Evolutionary conservation across 2,888 invertebrate species (phyloP).

Genomic region (Orchesella flavescens): DNA sequence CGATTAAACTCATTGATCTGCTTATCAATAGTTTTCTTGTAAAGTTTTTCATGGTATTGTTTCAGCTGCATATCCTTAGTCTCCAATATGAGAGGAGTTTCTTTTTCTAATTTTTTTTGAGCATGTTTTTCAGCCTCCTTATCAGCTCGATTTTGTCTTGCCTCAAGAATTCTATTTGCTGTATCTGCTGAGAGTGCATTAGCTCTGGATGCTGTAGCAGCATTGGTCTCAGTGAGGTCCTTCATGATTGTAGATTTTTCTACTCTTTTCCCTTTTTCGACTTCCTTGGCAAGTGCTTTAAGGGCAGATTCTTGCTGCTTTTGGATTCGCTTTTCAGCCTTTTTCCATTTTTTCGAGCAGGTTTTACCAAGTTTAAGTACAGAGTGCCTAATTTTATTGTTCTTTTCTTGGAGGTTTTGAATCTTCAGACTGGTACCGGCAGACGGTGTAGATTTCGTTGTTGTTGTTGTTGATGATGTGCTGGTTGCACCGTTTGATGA

Average conservation of each 20-base stretch:
- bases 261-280: constrained; percentile 46
- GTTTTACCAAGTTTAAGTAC: constrained; percentile 50
- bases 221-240: constrained; percentile 60
- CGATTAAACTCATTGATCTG: constrained; percentile 59
- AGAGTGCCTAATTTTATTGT: constrained; percentile 46
- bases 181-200: constrained; percentile 61
- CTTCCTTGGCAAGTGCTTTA: constrained; percentile 43
- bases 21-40: constrained; percentile 59
- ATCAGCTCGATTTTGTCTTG: constrained; percentile 63
- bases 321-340: constrained; percentile 44
- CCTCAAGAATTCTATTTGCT: constrained; percentile 61
- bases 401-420: constrained; percentile 48
- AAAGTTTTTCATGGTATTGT: constrained; percentile 51
- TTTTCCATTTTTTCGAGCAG: constrained; percentile 58
- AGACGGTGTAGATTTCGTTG: background rate
- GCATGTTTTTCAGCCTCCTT: constrained; percentile 64
- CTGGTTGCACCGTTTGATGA: background rate
- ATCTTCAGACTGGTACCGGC: background rate
- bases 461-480: background rate
- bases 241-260: constrained; percentile 59
- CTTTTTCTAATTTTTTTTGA: constrained; percentile 56
- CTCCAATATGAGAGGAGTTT: constrained; percentile 48
- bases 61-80: constrained; percentile 40
- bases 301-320: constrained; percentile 43
- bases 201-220: constrained; percentile 54